Evolutionary conservation across 2,113 vertebrate species (phyloP), one percentile per base, ranked within the genome.

Genomic region (Sphaerodactylus townsendi): DNA sequence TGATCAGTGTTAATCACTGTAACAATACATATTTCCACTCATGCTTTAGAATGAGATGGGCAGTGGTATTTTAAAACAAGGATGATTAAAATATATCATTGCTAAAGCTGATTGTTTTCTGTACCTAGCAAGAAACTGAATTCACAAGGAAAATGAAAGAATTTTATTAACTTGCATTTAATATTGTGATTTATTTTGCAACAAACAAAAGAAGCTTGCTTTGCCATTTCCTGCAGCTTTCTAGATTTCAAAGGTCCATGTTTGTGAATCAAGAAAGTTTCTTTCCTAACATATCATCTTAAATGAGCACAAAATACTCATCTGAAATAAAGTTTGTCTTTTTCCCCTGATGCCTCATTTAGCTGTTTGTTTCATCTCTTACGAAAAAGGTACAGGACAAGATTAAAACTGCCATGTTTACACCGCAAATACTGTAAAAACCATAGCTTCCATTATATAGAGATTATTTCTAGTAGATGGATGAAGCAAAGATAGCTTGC

Each of bases 261-360:
- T 59, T 37, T 28, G 39, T 50, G 1, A 3, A 41, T 0, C n/a
- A 68, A 53, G 2, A 81, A 87, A 59, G 35, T 59, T 53, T 59
- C 56, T n/a, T 50, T 41, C 0, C 0, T 0, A 79, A 39, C 17
- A 28, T 21, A 75, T 69, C 41, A 0, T 62, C 21, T 83, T 73
- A 33, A 28, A 11, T 33, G 50, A 75, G 41, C 5, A 9, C 0
- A 0, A 28, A 19, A 21, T 56, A 46, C 30, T 48, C 0, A 0
- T 1, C 68, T 65, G 28, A 78, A 81, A 50, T 21, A 17, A 4
- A 23, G 3, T 50, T 37, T 21, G 1, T 35, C 0, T 13, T 33
- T 0, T 0, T 25, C 33, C 33, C 37, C 0, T 5, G 41, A 0
- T 0, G 21, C 35, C 68, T 79, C 35, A 50, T 0, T 1, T 65